Base-by-base conservation (phyloP, 2,113 vertebrate species). In the Poecile atricapillus region DNA sequence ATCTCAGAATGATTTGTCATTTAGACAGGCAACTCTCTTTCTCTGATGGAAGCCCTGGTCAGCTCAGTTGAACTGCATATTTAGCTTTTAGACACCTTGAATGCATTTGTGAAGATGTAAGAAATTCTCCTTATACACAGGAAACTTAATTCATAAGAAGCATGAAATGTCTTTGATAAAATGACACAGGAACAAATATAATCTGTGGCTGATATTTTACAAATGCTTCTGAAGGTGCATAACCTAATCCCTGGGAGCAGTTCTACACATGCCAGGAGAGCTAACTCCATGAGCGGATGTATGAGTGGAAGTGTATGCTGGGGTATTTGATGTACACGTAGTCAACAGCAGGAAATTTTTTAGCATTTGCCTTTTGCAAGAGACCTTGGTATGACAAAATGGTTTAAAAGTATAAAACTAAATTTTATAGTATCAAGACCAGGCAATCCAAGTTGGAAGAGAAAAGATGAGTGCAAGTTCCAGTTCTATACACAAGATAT, bases 241-340 rank as follows among this genome's bases (percentile, higher is more conserved):
- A 35, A 53, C 15, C 13, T 67, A 58, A 69, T 7, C 33, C 27
- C 41, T 44, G 41, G 30, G 24, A 90, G 33, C 25, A 58, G 31
- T 46, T 30, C 58, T 89, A 3, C n/a, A 35, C 13, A 5, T 17
- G 18, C 65, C 65, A 87, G 59, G 30, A 50, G n/a, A 79, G 35
- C 12, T 41, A 62, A 41, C 12, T 24, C 43, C 0, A 1, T 8
- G 69, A 78, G 39, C 35, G 60, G 44, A 69, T 46, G 49, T 43
- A 23, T 0, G 5, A 74, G 30, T 46, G 21, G 53, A 77, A 76
- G 13, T 4, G 13, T 59, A 5, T 50, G 17, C 27, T 46, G 46
- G 14, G 10, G 37, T 80, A 24, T 64, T 50, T 11, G 9, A 27
- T 16, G 7, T n/a, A 19, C 31, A 53, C 0, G 0, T 15, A 33